Evolutionary conservation across 2,888 invertebrate genomes (phyloP).

Genomic region (Homarus gammarus): DNA sequence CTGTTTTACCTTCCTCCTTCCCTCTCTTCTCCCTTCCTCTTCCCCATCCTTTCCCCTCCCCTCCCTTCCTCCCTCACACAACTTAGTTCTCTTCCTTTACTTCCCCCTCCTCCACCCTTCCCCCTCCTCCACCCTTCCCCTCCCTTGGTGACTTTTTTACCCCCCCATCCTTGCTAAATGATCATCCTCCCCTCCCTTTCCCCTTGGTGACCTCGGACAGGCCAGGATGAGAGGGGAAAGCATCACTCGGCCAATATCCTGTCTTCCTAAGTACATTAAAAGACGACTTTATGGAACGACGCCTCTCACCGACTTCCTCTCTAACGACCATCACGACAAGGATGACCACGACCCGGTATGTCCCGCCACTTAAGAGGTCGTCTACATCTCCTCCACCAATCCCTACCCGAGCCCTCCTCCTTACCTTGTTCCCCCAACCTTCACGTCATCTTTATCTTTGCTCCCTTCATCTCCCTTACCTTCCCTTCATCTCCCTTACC

Average conservation of each 20-base stretch:
- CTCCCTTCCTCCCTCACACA: not conserved
- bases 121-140: not conserved
- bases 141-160: slow-evolving; percentile 1
- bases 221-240: slow-evolving; percentile 17
- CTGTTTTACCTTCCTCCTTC: too few relatives aligned
- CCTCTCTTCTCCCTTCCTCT: not conserved
- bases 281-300: slow-evolving; percentile 8
- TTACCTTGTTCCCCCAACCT: not conserved
- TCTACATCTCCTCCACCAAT: not conserved
- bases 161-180: not conserved
- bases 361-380: slow-evolving; percentile 25
- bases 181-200: not conserved
- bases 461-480: too few relatives aligned
- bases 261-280: slow-evolving; percentile 20
- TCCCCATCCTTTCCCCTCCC: not conserved
- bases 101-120: not conserved
- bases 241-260: slow-evolving; percentile 5
- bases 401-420: not conserved
- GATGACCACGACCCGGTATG: not conserved
- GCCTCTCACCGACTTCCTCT: not conserved
- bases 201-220: not conserved
- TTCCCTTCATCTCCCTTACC: too few relatives aligned
- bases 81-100: not conserved
- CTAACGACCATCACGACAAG: not conserved
- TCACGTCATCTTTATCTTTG: too few relatives aligned